A percentile compares a stretch with the other conserved stretches of the same genome.
These are phyloP conservation scores for Eueremaeus valkanovi DNA, from an alignment of 2,888 invertebrate species.

Conservation along the genomic window DNA sequence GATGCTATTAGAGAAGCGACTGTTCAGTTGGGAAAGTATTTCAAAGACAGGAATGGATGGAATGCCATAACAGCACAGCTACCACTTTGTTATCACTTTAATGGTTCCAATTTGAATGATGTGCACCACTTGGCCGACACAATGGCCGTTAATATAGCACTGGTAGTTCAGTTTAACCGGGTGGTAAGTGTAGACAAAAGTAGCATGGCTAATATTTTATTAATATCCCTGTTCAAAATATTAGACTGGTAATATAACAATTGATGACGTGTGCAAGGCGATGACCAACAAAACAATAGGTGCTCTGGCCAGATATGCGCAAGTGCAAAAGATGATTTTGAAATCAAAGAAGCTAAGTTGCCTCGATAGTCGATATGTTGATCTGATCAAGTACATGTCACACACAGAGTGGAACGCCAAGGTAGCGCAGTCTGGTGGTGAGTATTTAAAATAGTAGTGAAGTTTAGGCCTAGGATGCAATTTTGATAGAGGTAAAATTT, in stretches of 20 bases:
- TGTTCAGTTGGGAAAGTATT: slow-evolving; percentile 62
- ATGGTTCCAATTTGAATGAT: slow-evolving; percentile 54
- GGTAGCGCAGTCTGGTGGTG: too few relatives aligned
- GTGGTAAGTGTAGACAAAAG: slow-evolving; percentile 91
- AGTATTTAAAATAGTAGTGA: too few relatives aligned
- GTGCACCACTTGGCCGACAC: slow-evolving; percentile 73
- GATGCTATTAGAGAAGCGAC: slow-evolving; percentile 63
- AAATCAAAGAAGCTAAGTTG: too few relatives aligned
- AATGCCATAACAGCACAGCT: slow-evolving; percentile 67
- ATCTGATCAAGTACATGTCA: slow-evolving; percentile 66
- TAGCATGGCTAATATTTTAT: too few relatives aligned
- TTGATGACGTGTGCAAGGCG: slow-evolving; percentile 73
- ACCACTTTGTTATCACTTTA: slow-evolving; percentile 69
- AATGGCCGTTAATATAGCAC: too few relatives aligned
- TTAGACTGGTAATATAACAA: slow-evolving; percentile 62
- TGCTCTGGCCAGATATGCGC: slow-evolving; percentile 65
- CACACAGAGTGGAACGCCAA: slow-evolving; percentile 64
- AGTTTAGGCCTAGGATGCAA: too few relatives aligned
- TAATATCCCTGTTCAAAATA: too few relatives aligned
- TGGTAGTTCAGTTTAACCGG: too few relatives aligned
- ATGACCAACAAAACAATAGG: slow-evolving; percentile 57
- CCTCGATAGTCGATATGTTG: slow-evolving; percentile 74
- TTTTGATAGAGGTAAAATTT: too few relatives aligned
- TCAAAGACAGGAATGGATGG: slow-evolving; percentile 62
- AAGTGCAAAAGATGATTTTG: too few relatives aligned